Base-by-base conservation (phyloP, 2,888 invertebrate species). In the Phalangium opilio region DNA sequence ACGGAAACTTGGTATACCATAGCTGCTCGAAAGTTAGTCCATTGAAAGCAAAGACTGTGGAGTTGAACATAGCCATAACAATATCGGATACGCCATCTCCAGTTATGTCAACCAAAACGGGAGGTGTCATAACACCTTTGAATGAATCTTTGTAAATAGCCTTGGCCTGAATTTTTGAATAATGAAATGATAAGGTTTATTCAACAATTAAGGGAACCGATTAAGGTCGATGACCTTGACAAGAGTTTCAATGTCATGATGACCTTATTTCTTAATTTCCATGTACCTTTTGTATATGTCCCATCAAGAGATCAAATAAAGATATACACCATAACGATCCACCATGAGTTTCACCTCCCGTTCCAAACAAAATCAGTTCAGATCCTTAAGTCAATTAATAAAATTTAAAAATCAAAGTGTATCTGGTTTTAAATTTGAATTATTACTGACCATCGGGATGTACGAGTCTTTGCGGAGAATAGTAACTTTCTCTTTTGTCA, bases 21-120 rank as follows among this genome's bases (percentile, higher is more conserved):
- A 84, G 61, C 57, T 73, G 71, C 40, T 71, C 62, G 54, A 76
- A 78, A 10, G 74, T 77, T 27, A 68, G 64, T 1, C 84, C 84
- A 65, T 83, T 73, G 53, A 82, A 75, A 2, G 83, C 82, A 48
- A 77, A 67, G 8, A 83, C 71, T 1, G 76, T 76, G 3, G 80
- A 77, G 61, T 82, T 81, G 56, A 78, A 81, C 59, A 78, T 74
- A 0, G 81, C 75, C 34, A 79, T 73, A 3, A 85, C 70, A 47
- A 85, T 78, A 61, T 85, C 85, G 39, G 75, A 72, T 1, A 77
- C 67, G 2, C 73, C 71, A 63, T 85, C 85, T 2, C 73, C 73
- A 19, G 76, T 83, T 40, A 84, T 68, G 61, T 84, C 84, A 1
- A 76, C 74, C 20, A 84, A 61, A 39, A 82, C 69, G 3, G 72